Evolutionary conservation across 2,113 vertebrate genomes (phyloP).

Genomic region (Lanius collurio): DNA sequence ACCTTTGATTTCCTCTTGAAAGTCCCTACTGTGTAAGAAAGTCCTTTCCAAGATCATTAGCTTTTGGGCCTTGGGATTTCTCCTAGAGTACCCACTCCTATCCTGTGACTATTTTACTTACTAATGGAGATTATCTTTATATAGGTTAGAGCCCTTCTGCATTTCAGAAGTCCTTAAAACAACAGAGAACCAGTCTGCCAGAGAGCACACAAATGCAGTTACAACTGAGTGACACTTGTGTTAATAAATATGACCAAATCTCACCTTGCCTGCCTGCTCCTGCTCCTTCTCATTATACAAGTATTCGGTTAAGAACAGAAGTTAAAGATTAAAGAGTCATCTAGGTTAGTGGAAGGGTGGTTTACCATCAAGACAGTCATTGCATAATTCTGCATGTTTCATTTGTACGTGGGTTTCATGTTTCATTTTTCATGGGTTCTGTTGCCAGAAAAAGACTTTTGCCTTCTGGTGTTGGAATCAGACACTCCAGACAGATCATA

Average conservation of each 20-base stretch:
- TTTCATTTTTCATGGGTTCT: not conserved
- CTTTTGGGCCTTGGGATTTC: not conserved
- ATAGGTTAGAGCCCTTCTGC: not conserved
- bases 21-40: not conserved
- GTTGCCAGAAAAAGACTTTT: not conserved
- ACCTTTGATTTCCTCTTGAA: not conserved
- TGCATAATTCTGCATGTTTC: not conserved
- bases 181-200: not conserved
- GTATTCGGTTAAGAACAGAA: not conserved
- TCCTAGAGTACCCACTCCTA: not conserved
- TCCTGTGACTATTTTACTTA: not conserved
- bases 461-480: not conserved
- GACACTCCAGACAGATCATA: not conserved
- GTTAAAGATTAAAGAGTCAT: not conserved
- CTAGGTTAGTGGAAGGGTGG: not conserved
- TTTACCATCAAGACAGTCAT: not conserved
- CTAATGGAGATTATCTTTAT: not conserved
- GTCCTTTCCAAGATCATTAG: not conserved
- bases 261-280: not conserved
- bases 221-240: accelerated
- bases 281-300: not conserved
- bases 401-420: not conserved
- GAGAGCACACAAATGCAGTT: not conserved
- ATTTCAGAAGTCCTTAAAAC: not conserved
- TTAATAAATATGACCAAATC: not conserved